phyloP scores from a whole-genome alignment of 2,797 vertebrate genomes.

The Anableps anableps region DNA sequence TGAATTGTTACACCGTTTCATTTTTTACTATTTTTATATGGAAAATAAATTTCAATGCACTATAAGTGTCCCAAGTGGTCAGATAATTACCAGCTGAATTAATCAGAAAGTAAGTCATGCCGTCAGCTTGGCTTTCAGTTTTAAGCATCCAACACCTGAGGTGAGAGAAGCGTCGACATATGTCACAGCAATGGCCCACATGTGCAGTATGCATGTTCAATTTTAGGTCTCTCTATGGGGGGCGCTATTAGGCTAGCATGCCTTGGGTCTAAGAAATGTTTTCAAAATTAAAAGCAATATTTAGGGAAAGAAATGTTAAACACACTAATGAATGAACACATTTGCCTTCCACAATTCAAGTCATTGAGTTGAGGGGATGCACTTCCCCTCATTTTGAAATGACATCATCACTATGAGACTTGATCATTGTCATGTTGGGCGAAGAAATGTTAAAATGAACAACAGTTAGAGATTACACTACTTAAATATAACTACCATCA shows the following conservation, averaged over 20 bases:
- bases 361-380: background rate
- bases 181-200: background rate
- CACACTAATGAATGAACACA: background rate
- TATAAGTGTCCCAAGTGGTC: background rate
- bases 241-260: background rate
- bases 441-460: too few species aligned
- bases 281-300: too few species aligned
- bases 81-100: background rate
- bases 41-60: background rate
- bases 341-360: background rate
- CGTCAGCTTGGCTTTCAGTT: background rate
- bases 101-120: background rate
- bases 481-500: background rate
- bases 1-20: too few species aligned
- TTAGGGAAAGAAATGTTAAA: background rate
- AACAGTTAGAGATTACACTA: background rate
- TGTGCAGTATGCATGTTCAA: background rate
- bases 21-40: too few species aligned
- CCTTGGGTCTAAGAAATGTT: too few species aligned
- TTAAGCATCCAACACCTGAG: too few species aligned
- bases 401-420: background rate
- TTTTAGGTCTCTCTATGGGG: background rate
- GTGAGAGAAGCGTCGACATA: background rate
- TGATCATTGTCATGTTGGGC: background rate
- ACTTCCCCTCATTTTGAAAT: background rate